phyloP scores from a whole-genome alignment of 2,113 vertebrate genomes.

The Pristiophorus japonicus region DNA sequence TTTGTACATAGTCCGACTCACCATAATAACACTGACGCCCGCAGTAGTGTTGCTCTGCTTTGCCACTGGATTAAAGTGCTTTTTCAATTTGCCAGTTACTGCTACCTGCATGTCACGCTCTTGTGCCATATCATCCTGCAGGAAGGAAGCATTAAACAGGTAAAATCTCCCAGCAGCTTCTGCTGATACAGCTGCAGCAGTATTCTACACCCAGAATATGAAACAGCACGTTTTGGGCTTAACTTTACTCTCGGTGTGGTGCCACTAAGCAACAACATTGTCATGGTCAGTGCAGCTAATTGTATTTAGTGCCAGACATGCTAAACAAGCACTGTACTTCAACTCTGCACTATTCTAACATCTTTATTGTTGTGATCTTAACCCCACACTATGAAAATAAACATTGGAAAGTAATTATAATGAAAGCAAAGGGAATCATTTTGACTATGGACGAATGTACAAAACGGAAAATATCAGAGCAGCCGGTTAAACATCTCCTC shows the following conservation, averaged over 20 bases:
- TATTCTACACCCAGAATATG: not conserved
- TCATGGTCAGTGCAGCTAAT: not conserved
- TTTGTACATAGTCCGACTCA: conserved; percentile 54
- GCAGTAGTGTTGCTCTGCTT: conserved; percentile 77
- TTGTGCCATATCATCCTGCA: conserved; percentile 72
- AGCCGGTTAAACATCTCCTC: not conserved
- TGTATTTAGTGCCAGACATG: not conserved
- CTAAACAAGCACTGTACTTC: not conserved
- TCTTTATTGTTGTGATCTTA: not conserved
- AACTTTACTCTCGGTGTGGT: not conserved
- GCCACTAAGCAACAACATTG: not conserved
- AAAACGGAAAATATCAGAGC: not conserved
- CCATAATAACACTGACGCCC: conserved; percentile 89
- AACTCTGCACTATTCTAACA: no score
- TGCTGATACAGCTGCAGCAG: not conserved
- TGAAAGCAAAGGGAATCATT: not conserved
- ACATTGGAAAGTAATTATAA: not conserved
- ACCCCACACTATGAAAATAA: not conserved
- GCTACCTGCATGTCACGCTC: conserved; percentile 90
- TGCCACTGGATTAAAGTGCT: conserved; percentile 81
- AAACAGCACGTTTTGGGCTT: not conserved
- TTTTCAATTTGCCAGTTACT: conserved; percentile 93
- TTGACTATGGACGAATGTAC: not conserved
- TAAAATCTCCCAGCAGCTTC: not conserved
- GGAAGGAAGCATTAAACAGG: conserved; percentile 31